Percentiles rank a stretch among this genome's conserved stretches.
These are phyloP conservation scores for Hypothenemus hampei DNA, from an alignment of 1,140 invertebrate genomes.

Conservation along the genomic window DNA sequence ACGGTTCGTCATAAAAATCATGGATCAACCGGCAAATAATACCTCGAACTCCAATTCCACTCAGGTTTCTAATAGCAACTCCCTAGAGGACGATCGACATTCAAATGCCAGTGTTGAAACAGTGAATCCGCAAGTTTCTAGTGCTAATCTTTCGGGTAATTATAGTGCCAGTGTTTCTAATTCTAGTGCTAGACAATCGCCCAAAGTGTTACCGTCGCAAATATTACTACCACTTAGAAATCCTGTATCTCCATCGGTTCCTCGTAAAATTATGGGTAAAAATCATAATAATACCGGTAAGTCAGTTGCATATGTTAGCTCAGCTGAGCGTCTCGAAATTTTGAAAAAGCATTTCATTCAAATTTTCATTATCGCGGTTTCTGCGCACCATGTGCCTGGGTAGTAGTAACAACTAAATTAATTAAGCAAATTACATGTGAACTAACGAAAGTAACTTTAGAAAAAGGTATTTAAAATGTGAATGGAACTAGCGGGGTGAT, in stretches of 20 bases:
- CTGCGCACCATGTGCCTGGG: conserved; percentile 23
- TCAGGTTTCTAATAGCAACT: conserved; percentile 17
- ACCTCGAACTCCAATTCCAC: conserved; percentile 12
- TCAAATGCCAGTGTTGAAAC: conserved; percentile 24
- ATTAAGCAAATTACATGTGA: neutral
- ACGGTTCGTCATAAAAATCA: neutral
- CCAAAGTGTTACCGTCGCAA: conserved; percentile 36
- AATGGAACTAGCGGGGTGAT: too few species aligned
- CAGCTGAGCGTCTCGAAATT: neutral
- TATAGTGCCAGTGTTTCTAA: conserved; percentile 30
- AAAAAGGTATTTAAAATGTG: too few species aligned
- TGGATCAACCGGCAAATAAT: conserved; percentile 16
- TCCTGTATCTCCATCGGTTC: conserved; percentile 39
- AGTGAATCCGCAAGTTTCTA: conserved; percentile 13
- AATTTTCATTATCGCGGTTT: conserved; percentile 13
- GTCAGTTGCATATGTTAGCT: too few species aligned
- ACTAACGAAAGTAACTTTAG: too few species aligned
- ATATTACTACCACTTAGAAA: conserved; percentile 32
- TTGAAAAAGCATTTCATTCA: conserved; percentile 13
- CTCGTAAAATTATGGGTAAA: conserved; percentile 43
- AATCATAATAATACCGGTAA: conserved; percentile 44
- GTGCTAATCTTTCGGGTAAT: conserved; percentile 26
- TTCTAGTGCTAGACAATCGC: conserved; percentile 41
- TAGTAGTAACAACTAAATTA: conserved; percentile 9
- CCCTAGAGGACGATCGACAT: conserved; percentile 21